Conservation (phyloP, 2,888 invertebrate species). For the Microctonus hyperodae region DNA sequence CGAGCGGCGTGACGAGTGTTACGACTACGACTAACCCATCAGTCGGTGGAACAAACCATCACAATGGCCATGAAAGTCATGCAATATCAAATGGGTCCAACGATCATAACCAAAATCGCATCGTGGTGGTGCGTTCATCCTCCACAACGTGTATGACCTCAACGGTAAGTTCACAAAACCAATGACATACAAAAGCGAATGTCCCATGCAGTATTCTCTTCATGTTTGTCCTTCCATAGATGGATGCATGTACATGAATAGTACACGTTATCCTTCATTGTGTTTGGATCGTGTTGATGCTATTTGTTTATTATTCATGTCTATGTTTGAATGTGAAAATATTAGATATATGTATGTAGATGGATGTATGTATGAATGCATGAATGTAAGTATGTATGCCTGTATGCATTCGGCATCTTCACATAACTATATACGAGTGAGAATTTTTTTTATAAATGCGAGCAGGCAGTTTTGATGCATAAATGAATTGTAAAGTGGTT, state of each 20-base stretch:
- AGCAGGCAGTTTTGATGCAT: slow-evolving; percentile 22
- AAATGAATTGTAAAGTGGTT: slow-evolving; percentile 21
- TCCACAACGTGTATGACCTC: slow-evolving; percentile 54
- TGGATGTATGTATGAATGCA: no score
- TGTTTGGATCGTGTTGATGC: slow-evolving; percentile 3
- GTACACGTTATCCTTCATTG: not conserved
- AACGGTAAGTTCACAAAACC: slow-evolving; percentile 45
- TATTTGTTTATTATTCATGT: slow-evolving; percentile 11
- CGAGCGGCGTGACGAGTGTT: slow-evolving; percentile 44
- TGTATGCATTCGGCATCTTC: not conserved
- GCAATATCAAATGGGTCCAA: slow-evolving; percentile 50
- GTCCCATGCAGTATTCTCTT: not conserved
- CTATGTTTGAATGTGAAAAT: slow-evolving; percentile 1
- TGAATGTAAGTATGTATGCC: not conserved
- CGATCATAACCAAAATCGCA: slow-evolving; percentile 61
- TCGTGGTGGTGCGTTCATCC: slow-evolving; percentile 60
- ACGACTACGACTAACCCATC: slow-evolving; percentile 47
- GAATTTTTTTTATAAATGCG: not conserved
- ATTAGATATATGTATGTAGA: not conserved
- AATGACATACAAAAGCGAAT: slow-evolving; percentile 30
- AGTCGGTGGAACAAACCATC: slow-evolving; percentile 40
- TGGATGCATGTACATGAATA: slow-evolving; percentile 15
- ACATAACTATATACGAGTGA: not conserved
- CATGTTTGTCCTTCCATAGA: not conserved
- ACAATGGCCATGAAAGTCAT: slow-evolving; percentile 51